Base-by-base conservation (phyloP, 37 sponge, comb jelly and placozoan species). In the Sycon ciliatum region DNA sequence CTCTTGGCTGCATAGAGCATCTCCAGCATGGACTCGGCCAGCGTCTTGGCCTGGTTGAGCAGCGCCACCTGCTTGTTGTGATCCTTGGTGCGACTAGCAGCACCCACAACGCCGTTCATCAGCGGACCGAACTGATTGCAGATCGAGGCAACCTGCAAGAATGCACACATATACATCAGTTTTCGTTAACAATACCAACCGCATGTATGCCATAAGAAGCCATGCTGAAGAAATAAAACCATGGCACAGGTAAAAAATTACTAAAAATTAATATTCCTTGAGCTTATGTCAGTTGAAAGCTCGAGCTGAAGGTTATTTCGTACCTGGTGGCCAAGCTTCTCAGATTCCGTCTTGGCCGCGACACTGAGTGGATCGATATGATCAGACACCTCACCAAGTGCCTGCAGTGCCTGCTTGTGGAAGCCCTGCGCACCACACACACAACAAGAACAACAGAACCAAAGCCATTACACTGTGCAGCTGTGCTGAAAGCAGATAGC, bases 331-430 rank as follows among this genome's bases (percentile, higher is more conserved):
- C 92, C 97, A 1, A 95, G 86, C 49, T 87, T 95, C 83, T 95
- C 97, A 0, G 97, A 86, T 56, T 95, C 92, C 9, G 86, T 81
- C 72, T 90, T 87, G 28, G 97, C 91, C 32, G 97, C 86, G 3
- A 73, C 73, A 3, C 79, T 34, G 30, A 95, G 61, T 13, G 91
- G 89, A 11, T 75, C 79, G 4, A 95, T 73, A 2, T 70, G 81
- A 26, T 95, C 86, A 34, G 70, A 69, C 35, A 91, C 83, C 76
- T 87, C 79, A 23, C 74, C 72, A n/a, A 78, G 58, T 36, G 69
- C 32, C 61, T 83, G 68, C 36, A 83, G 30, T 77, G 91, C 39
- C 65, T 85, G 97, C 31, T 85, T 84, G 66, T 87, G 89, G 71
- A 87, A 90, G 3, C 90, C 95, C 76, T 82, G 63, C 0, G 9